A percentile compares a stretch with the other conserved stretches of the same genome.
These are phyloP conservation scores for Stegodyphus mimosarum DNA, from an alignment of 1,140 invertebrate species.

Conservation along the genomic window DNA sequence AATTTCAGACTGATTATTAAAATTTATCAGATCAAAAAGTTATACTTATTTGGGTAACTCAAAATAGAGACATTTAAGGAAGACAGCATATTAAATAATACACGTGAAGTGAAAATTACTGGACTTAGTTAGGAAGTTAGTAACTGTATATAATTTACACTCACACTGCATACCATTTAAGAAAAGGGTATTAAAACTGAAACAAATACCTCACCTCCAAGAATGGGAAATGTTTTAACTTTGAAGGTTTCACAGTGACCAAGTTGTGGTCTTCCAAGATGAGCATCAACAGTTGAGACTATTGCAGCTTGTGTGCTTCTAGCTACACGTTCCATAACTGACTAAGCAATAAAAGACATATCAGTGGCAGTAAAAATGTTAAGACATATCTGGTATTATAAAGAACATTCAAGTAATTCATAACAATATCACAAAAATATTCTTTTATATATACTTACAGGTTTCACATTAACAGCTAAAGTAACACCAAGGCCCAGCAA, in stretches of 20 bases:
- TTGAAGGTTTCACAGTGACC: constrained; percentile 90
- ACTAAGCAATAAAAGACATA: constrained; percentile 64
- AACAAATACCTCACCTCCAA: constrained; percentile 72
- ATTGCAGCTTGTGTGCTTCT: constrained; percentile 87
- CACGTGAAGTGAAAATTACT: too few species aligned
- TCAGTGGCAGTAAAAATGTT: too few species aligned
- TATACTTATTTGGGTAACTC: too few species aligned
- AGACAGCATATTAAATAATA: too few species aligned
- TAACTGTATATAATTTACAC: too few species aligned
- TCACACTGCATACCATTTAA: too few species aligned
- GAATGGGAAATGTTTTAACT: constrained; percentile 76
- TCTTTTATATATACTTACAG: constrained; percentile 65
- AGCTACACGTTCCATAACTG: constrained; percentile 85
- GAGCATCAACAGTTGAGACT: constrained; percentile 89
- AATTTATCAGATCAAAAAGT: too few species aligned
- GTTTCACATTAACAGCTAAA: constrained; percentile 88
- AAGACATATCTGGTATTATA: too few species aligned
- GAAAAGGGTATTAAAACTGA: neutral
- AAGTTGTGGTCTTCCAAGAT: constrained; percentile 83
- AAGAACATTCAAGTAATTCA: neutral
- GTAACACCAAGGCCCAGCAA: constrained; percentile 84
- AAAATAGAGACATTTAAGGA: too few species aligned
- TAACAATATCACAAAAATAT: neutral
- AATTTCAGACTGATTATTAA: too few species aligned
- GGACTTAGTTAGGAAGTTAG: too few species aligned